phyloP scores from a whole-genome alignment of 2,113 vertebrate genomes.

The Chascanopsetta lugubris region DNA sequence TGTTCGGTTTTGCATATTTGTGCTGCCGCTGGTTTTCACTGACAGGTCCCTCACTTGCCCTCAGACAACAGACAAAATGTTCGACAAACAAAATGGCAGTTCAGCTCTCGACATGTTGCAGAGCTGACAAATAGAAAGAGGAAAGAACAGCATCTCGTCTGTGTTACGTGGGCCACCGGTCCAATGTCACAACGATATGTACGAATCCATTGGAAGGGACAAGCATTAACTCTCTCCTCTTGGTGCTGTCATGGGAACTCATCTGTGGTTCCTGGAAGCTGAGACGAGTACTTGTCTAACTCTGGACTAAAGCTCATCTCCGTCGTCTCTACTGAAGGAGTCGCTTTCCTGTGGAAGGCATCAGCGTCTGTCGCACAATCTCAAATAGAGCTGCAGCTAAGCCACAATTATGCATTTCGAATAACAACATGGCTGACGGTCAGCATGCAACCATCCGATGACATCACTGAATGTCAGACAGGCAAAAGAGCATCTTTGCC shows the following conservation, averaged over 20 bases:
- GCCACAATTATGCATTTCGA: no score
- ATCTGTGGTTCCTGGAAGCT: not conserved
- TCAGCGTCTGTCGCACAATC: no score
- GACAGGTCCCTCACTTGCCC: slow-evolving; percentile 21
- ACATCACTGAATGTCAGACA: not conserved
- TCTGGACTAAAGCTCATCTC: not conserved
- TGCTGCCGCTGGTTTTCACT: slow-evolving; percentile 9
- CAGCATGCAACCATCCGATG: no score
- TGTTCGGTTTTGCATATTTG: slow-evolving; percentile 2
- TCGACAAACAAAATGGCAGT: slow-evolving; percentile 20
- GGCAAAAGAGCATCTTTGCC: not conserved
- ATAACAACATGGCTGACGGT: no score
- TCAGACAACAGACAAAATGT: slow-evolving; percentile 28
- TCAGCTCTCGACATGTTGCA: not conserved
- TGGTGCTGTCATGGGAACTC: not conserved
- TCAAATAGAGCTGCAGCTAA: no score
- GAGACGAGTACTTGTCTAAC: not conserved
- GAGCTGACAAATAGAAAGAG: not conserved
- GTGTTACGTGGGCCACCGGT: not conserved
- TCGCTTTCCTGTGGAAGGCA: no score
- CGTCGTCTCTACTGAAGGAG: no score
- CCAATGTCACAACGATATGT: not conserved
- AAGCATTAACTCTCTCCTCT: not conserved
- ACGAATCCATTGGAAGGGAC: not conserved
- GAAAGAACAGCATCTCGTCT: not conserved